Base-by-base conservation (phyloP, 1,140 invertebrate genomes). In the Lucilia cuprina region DNA sequence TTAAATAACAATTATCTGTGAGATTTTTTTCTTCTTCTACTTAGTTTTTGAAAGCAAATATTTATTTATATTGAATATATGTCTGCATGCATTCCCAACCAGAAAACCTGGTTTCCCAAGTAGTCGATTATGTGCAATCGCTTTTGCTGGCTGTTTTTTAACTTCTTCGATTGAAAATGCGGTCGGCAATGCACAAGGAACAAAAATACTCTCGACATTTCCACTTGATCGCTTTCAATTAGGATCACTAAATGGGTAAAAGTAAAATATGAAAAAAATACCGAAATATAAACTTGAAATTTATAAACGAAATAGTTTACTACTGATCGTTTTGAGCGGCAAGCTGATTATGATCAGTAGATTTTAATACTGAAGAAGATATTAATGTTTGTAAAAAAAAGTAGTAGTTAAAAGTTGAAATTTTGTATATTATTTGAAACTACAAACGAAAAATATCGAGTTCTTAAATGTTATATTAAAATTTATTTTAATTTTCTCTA, bases 231-330 rank as follows among this genome's bases (percentile, higher is more conserved):
- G 65, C 65, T 70, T 70, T 70, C 65, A 70, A 70, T 70, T 70
- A 70, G n/a, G 65, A 70, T 70, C 65, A 70, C 65, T 70, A 21
- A 60, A 70, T 70, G 65, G 65, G 65, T 70, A 70, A 70, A 70
- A 70, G 65, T 70, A 21, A 70, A 25, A 60, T 60, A 41, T 60
- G 55, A 5, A 70, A 30, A 30, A 21, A 70, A 70, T 70, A 70
- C 65, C n/a, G 19, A 70, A 70, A 30, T 30, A 30, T 30, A 30
- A 70, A 70, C 8, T 70, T 70, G 65, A 70, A 70, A 70, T 19
- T 70, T 70, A 70, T 21, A 21, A 21, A 5, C 19, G 21, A 12
- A 70, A 12, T 21, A 21, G 50, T 55, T 10, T 9, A 19, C 65
- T 70, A 70, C 65, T n/a, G 65, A 70, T 70, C 65, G 12, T 21